Base-by-base conservation (phyloP, 2,888 invertebrate species). In the Cataglyphis altisquamis region DNA sequence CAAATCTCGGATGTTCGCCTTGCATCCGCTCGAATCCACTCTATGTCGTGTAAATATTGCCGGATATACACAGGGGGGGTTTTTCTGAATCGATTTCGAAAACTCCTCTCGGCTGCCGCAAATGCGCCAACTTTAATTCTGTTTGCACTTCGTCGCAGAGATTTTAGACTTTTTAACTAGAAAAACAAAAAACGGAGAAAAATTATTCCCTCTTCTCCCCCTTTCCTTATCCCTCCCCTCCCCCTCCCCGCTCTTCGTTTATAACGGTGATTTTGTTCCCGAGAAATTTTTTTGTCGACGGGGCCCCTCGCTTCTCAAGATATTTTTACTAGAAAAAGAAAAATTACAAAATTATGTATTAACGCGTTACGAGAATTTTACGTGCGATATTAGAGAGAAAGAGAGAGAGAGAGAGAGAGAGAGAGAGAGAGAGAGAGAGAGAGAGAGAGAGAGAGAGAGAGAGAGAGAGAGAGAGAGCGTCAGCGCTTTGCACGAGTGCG, bases 401-500 rank as follows among this genome's bases (percentile, higher is more conserved):
- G 32, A 32, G 32, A 32, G 25, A 57, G 21, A 21, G 21, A 21
- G 21, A 21, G 21, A 21, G 21, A 21, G 25, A 57, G 21, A 21
- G 21, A 21, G 21, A 21, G 21, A 21, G 21, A 60, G 12, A 45
- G 18, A 32, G 4, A 32, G 32, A 32, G 32, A 32, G 32, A 32
- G 25, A 57, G 21, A 21, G 21, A 21, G 21, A 21, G 21, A 21
- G 21, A 21, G 41, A 60, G 12, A 45, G 18, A 32, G 4, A 32
- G 32, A 32, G 32, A 32, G 32, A 32, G 25, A 57, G 21, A 21
- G 21, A 21, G 21, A 21, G 21, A 21, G 21, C 73, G 74, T 86
- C 78, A 21, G 77, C 75, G 74, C 80, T 68, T 73, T 57, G 32
- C 52, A 57, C 73, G 81, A 62, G 52, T 12, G 55, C 29, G 48